These are phyloP conservation scores for Clitarchus hookeri DNA, from an alignment of 2,888 invertebrate species.

Conservation along the genomic window DNA sequence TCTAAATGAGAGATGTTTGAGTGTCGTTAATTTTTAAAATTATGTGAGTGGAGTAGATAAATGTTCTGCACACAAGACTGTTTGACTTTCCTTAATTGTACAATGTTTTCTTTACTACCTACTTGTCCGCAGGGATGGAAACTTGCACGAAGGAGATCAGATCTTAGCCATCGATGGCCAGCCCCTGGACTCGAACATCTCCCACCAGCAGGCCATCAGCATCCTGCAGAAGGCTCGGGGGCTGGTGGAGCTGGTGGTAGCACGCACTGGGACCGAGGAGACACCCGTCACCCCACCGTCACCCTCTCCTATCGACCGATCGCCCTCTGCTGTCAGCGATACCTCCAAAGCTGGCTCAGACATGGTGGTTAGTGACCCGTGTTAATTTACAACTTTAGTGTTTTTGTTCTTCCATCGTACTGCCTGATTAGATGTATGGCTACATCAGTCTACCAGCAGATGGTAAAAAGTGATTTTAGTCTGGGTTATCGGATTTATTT, in stretches of 20 bases:
- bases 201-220: slow-evolving; percentile 80
- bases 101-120: background rate
- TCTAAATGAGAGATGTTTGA: too few relatives aligned
- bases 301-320: slow-evolving; percentile 51
- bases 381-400: too few relatives aligned
- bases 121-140: slow-evolving; percentile 62
- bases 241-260: slow-evolving; percentile 67
- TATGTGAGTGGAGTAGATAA: too few relatives aligned
- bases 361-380: slow-evolving; percentile 64
- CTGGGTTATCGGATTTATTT: too few relatives aligned
- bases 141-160: slow-evolving; percentile 78
- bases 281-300: slow-evolving; percentile 44
- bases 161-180: slow-evolving; percentile 83
- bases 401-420: too few relatives aligned
- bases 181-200: slow-evolving; percentile 75
- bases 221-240: slow-evolving; percentile 76
- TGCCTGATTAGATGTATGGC: too few relatives aligned
- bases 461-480: too few relatives aligned
- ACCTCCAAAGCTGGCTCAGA: slow-evolving; percentile 69
- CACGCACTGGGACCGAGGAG: slow-evolving; percentile 49
- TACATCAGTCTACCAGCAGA: too few relatives aligned
- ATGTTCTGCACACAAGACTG: too few relatives aligned
- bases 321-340: slow-evolving; percentile 69
- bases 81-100: background rate
- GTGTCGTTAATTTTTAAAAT: too few relatives aligned